Conservation (phyloP, 2,797 vertebrate species). For the Microctenopoma steveboyesi region DNA sequence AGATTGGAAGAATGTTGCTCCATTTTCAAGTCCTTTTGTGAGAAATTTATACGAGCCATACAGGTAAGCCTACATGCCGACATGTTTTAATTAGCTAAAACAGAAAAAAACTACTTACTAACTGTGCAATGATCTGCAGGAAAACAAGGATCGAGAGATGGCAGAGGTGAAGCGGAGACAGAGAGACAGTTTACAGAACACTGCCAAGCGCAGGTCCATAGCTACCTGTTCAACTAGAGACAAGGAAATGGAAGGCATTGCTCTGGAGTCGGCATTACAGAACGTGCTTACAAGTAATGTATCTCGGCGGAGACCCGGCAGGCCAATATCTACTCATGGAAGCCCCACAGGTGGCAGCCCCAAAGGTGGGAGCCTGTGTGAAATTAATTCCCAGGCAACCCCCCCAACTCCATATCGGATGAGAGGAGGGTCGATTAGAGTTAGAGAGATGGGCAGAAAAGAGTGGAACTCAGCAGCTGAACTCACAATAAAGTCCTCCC, state of each 20-base stretch:
- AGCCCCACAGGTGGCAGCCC: constrained; percentile 59
- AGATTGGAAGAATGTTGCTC: constrained; percentile 85
- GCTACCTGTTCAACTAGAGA: constrained; percentile 85
- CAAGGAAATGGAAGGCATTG: constrained; percentile 80
- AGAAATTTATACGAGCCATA: constrained; percentile 80
- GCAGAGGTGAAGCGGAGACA: constrained; percentile 78
- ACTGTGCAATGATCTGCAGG: constrained; percentile 63
- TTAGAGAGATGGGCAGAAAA: constrained; percentile 52
- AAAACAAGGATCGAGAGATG: constrained; percentile 78
- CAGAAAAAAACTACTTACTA: not conserved
- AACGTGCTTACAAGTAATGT: constrained; percentile 58
- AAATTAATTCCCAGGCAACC: constrained; percentile 64
- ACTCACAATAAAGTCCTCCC: constrained; percentile 32
- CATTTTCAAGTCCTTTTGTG: constrained; percentile 85
- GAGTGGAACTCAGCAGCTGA: constrained; percentile 68
- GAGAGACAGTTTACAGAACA: constrained; percentile 65
- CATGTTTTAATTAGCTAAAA: not conserved
- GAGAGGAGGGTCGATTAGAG: constrained; percentile 2
- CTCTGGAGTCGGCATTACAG: constrained; percentile 81
- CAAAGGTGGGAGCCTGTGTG: constrained; percentile 54
- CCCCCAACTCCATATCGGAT: constrained; percentile 22
- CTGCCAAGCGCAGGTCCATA: constrained; percentile 81
- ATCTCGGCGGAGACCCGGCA: constrained; percentile 63
- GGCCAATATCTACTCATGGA: constrained; percentile 52
- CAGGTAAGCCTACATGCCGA: constrained; percentile 71